Conservation (phyloP, 2,888 invertebrate genomes). For the Parelbella ahira region DNA sequence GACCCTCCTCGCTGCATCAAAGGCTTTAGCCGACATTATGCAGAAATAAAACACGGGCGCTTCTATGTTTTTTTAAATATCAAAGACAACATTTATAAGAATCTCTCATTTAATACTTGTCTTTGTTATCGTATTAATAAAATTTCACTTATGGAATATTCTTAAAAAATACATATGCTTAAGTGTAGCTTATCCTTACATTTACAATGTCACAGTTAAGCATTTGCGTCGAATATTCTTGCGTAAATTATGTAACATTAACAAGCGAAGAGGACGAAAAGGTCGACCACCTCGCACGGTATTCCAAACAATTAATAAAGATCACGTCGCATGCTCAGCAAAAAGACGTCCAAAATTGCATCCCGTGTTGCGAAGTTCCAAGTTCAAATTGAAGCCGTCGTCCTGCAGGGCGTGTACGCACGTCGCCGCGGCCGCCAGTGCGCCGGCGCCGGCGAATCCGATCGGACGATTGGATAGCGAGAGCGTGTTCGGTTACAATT, state of each 20-base stretch:
- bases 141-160: no score
- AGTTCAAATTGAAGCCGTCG: slow-evolving; percentile 62
- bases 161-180: no score
- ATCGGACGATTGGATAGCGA: slow-evolving; percentile 59
- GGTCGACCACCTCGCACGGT: slow-evolving; percentile 52
- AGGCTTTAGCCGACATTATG: slow-evolving; percentile 48
- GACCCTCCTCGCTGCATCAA: slow-evolving; percentile 43
- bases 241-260: slow-evolving; percentile 20
- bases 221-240: no score
- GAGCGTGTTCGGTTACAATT: slow-evolving; percentile 41
- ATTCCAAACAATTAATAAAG: slow-evolving; percentile 53
- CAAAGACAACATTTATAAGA: no score
- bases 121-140: no score
- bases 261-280: slow-evolving; percentile 37
- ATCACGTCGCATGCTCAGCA: slow-evolving; percentile 40
- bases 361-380: slow-evolving; percentile 51
- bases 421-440: slow-evolving; percentile 41
- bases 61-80: slow-evolving; percentile 12
- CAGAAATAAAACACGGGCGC: slow-evolving; percentile 38
- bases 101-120: no score
- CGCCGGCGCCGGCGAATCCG: slow-evolving; percentile 61
- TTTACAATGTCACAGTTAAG: no score
- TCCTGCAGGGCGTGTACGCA: slow-evolving; percentile 36
- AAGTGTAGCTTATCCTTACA: no score
- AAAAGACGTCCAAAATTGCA: slow-evolving; percentile 58